phyloP scores from a whole-genome alignment of 2,888 invertebrate genomes.

The Hydrotaea cyrtoneurina region DNA sequence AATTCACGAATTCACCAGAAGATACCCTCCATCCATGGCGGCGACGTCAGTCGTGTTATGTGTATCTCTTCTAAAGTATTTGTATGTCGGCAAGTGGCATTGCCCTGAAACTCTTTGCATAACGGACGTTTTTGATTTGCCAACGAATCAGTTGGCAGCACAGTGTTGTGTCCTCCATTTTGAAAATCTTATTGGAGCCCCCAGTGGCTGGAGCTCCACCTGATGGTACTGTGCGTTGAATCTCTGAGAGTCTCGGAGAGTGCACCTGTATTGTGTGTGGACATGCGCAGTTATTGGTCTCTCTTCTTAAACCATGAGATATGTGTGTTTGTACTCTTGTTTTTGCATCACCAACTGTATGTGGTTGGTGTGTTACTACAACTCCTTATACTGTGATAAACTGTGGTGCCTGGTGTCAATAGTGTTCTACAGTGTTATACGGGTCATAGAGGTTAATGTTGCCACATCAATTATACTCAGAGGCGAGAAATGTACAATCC shows the following conservation, averaged over 20 bases:
- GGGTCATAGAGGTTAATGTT: slow-evolving; percentile 64
- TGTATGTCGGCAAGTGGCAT: no score
- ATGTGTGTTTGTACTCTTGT: slow-evolving; percentile 14
- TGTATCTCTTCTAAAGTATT: background rate
- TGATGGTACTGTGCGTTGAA: slow-evolving; percentile 37
- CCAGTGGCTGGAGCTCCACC: slow-evolving; percentile 67
- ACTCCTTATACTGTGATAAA: background rate
- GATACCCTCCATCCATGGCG: slow-evolving; percentile 30
- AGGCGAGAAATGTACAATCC: slow-evolving; percentile 20
- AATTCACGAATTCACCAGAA: slow-evolving; percentile 58
- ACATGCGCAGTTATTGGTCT: slow-evolving; percentile 33
- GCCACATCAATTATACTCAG: slow-evolving; percentile 59
- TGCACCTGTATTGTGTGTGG: background rate
- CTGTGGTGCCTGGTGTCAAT: background rate
- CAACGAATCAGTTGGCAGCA: slow-evolving; percentile 24
- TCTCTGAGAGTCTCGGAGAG: background rate
- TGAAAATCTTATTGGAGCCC: slow-evolving; percentile 79
- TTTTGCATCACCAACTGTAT: slow-evolving; percentile 32
- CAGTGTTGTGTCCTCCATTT: slow-evolving; percentile 75
- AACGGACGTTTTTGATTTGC: slow-evolving; percentile 46
- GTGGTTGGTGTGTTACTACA: no score
- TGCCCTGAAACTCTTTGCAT: background rate
- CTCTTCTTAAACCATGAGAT: background rate
- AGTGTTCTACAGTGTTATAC: slow-evolving; percentile 55
- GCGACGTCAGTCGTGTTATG: no score